These are phyloP conservation scores for Monarcha castaneiventris DNA, from an alignment of 2,113 vertebrate genomes.

Conservation along the genomic window DNA sequence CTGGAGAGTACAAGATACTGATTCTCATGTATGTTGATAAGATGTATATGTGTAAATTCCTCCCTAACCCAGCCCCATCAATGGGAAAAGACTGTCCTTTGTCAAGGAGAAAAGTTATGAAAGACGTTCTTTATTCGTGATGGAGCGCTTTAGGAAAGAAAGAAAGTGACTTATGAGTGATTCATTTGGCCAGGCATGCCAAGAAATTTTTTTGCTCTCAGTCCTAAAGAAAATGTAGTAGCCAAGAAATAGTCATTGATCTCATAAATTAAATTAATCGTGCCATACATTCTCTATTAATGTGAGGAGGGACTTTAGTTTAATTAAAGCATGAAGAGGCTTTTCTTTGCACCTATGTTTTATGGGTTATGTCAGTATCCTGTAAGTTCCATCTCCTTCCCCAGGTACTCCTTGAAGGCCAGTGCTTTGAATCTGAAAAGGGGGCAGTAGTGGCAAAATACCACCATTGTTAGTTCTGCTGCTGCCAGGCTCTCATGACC, in stretches of 20 bases:
- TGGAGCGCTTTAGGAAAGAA: conserved; percentile 42
- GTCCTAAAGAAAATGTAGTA: neutral
- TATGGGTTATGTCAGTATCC: neutral
- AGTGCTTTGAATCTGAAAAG: neutral
- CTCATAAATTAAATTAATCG: neutral
- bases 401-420: neutral
- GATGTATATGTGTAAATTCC: conserved; percentile 7
- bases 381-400: neutral
- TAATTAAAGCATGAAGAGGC: neutral
- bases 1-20: neutral
- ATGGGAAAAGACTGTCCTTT: conserved; percentile 34
- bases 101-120: conserved; percentile 54
- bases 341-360: neutral
- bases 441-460: conserved; percentile 23
- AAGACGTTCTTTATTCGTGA: conserved; percentile 52
- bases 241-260: neutral
- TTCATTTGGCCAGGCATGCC: conserved; percentile 29
- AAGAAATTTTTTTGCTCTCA: conserved; percentile 46
- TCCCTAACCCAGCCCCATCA: neutral
- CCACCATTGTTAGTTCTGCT: conserved; percentile 42
- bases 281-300: neutral
- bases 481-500: conserved; percentile 48
- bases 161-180: conserved; percentile 21
- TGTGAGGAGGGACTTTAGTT: neutral
- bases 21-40: conserved; percentile 1